Base-by-base conservation (phyloP, 2,113 vertebrate species). In the Capreolus pygargus region DNA sequence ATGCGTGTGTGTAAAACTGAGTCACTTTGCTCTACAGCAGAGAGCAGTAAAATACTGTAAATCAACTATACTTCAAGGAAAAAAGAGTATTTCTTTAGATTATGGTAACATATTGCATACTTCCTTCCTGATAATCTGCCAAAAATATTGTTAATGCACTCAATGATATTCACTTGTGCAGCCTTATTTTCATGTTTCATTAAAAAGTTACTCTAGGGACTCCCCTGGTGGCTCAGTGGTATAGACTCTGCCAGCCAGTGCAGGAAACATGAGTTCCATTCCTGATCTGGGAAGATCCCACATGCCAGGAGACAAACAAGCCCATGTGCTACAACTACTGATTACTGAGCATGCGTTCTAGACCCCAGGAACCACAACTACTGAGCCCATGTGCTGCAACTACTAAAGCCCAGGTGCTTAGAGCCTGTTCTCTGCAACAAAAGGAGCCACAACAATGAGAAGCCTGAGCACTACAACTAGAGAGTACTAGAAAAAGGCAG, bases 1-100 rank as follows among this genome's bases (percentile, higher is more conserved):
- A 17, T 39, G 5, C 0, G 0, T 43, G 5, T 19, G 1, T 79
- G 15, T 50, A 13, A 52, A 81, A 81, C 47, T 81, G 47, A 52
- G 17, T 52, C 30, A 52, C 28, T 81, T 33, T 81, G 78, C 30
- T 81, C 17, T 52, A 81, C 17, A 50, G 76, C 28, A 79, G 45
- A 79, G 43, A 79, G 43, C 3, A 30, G 78, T 30, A 50, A 47
- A 33, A 50, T 17, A 81, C 21, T 33, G 28, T 50, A 33, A 50
- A 81, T 81, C 28, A 12, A 81, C 9, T 50, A 11, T 19, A 12
- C 27, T 17, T 30, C 43, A 79, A 28, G 2, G 10, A 33, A 50
- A 47, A 81, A 33, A 33, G 15, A 33, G 9, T 50, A 30, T 12
- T 81, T 81, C 25, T 50, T 94, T 95, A 19, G 4, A 12, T 30